Percentiles rank a stretch among this genome's conserved stretches.
These are phyloP conservation scores for Scomber japonicus DNA, from an alignment of 2,113 vertebrate species.

Conservation along the genomic window DNA sequence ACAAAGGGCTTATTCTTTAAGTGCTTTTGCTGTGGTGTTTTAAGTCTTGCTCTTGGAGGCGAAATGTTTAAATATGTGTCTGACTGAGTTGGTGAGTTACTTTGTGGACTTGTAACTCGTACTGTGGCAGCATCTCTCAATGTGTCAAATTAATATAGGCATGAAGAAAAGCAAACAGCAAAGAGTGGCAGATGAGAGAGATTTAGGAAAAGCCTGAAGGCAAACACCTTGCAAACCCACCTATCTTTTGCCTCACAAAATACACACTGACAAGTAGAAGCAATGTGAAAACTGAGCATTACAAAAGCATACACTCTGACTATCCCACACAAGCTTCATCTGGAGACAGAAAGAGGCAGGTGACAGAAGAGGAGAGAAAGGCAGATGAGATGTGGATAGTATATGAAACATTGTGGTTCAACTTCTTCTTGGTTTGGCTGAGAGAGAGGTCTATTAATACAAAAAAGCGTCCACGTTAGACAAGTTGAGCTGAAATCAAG, in stretches of 20 bases:
- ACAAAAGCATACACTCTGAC: not conserved
- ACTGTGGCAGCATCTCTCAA: not conserved
- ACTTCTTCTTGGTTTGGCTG: constrained; percentile 17
- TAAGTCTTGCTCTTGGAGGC: not conserved
- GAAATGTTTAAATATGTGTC: no score
- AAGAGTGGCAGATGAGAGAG: not conserved
- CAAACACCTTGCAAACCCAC: constrained; percentile 19
- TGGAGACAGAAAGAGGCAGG: constrained; percentile 23
- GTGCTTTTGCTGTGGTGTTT: not conserved
- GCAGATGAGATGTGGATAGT: not conserved
- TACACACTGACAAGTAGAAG: not conserved
- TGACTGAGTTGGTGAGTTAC: not conserved
- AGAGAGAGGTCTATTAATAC: constrained; percentile 14
- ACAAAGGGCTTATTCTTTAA: not conserved
- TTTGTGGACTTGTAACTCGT: no score
- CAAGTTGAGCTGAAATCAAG: constrained; percentile 45
- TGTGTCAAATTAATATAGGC: not conserved
- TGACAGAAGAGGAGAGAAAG: not conserved
- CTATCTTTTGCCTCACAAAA: constrained; percentile 23
- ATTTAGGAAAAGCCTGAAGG: constrained; percentile 1
- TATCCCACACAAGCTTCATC: not conserved
- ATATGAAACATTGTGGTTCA: constrained; percentile 15
- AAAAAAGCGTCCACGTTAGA: constrained; percentile 22
- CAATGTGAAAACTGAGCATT: not conserved
- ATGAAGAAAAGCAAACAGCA: constrained; percentile 1